These are phyloP conservation scores for Branchinecta lynchi DNA, from an alignment of 1,140 invertebrate species.

Conservation along the genomic window DNA sequence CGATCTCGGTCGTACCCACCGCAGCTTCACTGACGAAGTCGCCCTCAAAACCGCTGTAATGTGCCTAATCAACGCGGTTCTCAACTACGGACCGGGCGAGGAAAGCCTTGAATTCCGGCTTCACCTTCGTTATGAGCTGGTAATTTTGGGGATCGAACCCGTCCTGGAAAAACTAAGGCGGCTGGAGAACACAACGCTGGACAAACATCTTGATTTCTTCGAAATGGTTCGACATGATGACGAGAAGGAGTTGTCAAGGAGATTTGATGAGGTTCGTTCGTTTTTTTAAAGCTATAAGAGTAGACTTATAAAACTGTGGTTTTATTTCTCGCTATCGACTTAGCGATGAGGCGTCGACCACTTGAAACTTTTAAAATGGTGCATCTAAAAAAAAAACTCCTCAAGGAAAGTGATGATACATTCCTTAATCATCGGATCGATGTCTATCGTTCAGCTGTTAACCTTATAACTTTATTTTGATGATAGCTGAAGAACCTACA, in stretches of 20 bases:
- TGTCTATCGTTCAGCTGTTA: too few species aligned
- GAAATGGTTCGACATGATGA: slow-evolving; percentile 96
- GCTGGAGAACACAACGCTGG: slow-evolving; percentile 83
- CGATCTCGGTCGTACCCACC: slow-evolving; percentile 77
- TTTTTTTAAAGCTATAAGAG: too few species aligned
- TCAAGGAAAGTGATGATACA: too few species aligned
- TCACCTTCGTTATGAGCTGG: slow-evolving; percentile 85
- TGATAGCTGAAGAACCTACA: too few species aligned
- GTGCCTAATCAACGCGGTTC: slow-evolving; percentile 92
- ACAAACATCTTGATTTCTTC: slow-evolving; percentile 82
- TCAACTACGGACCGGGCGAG: slow-evolving; percentile 90
- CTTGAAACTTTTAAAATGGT: too few species aligned
- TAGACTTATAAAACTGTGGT: too few species aligned
- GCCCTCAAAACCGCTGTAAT: slow-evolving; percentile 90
- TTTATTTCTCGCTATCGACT: too few species aligned
- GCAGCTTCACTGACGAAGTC: slow-evolving; percentile 72
- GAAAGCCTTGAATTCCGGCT: slow-evolving; percentile 88
- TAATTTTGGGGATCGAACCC: slow-evolving; percentile 93
- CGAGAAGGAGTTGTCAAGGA: slow-evolving; percentile 78
- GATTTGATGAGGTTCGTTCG: slow-evolving; percentile 52
- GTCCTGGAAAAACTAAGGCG: slow-evolving; percentile 80
- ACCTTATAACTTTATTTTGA: too few species aligned
- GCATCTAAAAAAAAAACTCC: too few species aligned
- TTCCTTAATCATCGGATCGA: too few species aligned
- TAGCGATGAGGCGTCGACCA: too few species aligned